Percentiles rank a stretch among this genome's conserved stretches.
These are phyloP conservation scores for Larimichthys polyactis DNA, from an alignment of 2,113 vertebrate genomes.

Conservation along the genomic window DNA sequence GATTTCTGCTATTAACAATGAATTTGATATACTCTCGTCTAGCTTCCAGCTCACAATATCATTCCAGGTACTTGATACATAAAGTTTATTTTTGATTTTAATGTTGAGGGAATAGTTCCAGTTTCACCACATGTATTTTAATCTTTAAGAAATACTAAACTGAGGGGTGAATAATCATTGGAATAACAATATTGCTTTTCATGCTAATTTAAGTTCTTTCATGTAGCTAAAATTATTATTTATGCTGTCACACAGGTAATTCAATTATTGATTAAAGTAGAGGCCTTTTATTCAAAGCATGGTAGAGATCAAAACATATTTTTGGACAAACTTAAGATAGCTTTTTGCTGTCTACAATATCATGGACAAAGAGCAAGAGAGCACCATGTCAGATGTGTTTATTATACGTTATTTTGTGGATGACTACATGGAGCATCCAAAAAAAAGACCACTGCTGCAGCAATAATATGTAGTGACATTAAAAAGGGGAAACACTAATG, in stretches of 20 bases:
- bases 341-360: conserved; percentile 9
- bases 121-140: neutral
- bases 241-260: conserved; percentile 28
- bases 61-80: neutral
- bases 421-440: neutral
- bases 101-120: neutral
- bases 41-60: neutral
- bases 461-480: conserved; percentile 18
- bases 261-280: conserved; percentile 47
- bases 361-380: conserved; percentile 6
- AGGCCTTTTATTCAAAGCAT: conserved; percentile 53
- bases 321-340: conserved; percentile 42
- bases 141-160: conserved; percentile 16
- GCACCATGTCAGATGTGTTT: conserved; percentile 15
- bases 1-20: neutral
- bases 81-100: neutral
- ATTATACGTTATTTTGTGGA: conserved; percentile 1
- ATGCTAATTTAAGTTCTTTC: conserved; percentile 24
- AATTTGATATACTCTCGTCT: neutral
- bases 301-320: conserved; percentile 47
- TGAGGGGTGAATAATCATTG: neutral
- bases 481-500: conserved; percentile 28
- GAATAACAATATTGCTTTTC: conserved; percentile 14
- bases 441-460: conserved; percentile 1
- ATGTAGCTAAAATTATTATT: conserved; percentile 39